phyloP scores from a whole-genome alignment of 1,140 invertebrate genomes.

The Calliopsis andreniformis region DNA sequence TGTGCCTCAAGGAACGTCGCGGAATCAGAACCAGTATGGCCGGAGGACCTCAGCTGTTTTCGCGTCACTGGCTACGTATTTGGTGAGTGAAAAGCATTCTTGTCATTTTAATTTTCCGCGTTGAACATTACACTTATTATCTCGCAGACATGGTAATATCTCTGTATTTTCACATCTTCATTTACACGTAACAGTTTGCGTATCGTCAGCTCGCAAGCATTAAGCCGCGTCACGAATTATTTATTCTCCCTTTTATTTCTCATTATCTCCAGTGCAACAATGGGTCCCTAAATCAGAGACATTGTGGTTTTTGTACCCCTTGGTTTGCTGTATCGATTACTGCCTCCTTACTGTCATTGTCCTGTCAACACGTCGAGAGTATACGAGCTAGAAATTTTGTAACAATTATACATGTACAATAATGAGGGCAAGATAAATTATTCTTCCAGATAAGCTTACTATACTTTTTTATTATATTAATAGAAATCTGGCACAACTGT shows the following conservation, averaged over 20 bases:
- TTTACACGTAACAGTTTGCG: background rate
- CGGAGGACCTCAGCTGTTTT: slow-evolving; percentile 76
- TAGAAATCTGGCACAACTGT: no score
- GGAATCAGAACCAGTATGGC: slow-evolving; percentile 75
- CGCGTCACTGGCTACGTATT: slow-evolving; percentile 68
- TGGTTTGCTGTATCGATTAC: no score
- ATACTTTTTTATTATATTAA: background rate
- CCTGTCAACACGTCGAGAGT: background rate
- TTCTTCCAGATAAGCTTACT: background rate
- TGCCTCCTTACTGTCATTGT: background rate
- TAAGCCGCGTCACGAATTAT: slow-evolving; percentile 7
- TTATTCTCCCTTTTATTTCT: slow-evolving; percentile 3
- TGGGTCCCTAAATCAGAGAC: background rate
- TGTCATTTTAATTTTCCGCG: slow-evolving; percentile 20
- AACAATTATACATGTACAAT: background rate
- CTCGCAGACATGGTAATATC: background rate
- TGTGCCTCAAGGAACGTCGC: slow-evolving; percentile 55
- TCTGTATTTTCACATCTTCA: background rate
- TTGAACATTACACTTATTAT: slow-evolving; percentile 20
- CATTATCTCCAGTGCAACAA: background rate
- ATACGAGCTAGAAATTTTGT: background rate
- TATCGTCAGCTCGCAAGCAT: background rate
- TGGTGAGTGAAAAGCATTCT: slow-evolving; percentile 69
- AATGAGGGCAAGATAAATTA: background rate
- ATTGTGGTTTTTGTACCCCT: background rate